These are phyloP conservation scores for Chinchilla lanigera DNA, from an alignment of 2,113 vertebrate genomes.

Conservation along the genomic window DNA sequence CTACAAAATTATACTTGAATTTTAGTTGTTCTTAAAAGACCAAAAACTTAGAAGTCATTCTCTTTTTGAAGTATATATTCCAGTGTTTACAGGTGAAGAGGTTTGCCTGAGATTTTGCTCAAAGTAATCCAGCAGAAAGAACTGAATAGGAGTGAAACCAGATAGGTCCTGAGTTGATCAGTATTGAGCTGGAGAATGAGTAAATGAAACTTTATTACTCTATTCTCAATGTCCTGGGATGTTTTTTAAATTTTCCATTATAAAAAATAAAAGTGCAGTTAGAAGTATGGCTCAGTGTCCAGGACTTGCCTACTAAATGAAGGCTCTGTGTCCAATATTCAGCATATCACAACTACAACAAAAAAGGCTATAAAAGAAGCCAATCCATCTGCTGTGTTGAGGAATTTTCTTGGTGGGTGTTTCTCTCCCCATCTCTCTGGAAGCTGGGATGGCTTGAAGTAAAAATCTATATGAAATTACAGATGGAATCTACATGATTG, in stretches of 20 bases:
- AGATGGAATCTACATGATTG: not conserved
- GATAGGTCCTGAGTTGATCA: not conserved
- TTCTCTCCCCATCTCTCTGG: not conserved
- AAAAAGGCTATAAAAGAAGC: not conserved
- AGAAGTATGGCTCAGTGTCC: not conserved
- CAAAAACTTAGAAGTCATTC: not conserved
- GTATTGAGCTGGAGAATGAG: not conserved
- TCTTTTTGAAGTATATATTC: not conserved
- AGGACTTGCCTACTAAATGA: not conserved
- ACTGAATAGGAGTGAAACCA: not conserved
- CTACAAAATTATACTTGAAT: not conserved
- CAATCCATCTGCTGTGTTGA: not conserved
- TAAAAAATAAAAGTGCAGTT: not conserved
- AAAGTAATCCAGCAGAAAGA: not conserved
- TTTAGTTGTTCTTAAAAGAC: not conserved
- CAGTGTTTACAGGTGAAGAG: not conserved
- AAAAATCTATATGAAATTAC: not conserved
- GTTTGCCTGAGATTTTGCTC: not conserved
- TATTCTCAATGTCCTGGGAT: not conserved
- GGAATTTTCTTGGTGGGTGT: not conserved
- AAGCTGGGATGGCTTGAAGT: not conserved
- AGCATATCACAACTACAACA: not conserved
- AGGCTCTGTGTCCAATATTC: not conserved
- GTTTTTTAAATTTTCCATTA: not conserved
- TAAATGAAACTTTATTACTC: not conserved